These are phyloP conservation scores for Phymatocera aterrima DNA, from an alignment of 2,888 invertebrate genomes.

Conservation along the genomic window DNA sequence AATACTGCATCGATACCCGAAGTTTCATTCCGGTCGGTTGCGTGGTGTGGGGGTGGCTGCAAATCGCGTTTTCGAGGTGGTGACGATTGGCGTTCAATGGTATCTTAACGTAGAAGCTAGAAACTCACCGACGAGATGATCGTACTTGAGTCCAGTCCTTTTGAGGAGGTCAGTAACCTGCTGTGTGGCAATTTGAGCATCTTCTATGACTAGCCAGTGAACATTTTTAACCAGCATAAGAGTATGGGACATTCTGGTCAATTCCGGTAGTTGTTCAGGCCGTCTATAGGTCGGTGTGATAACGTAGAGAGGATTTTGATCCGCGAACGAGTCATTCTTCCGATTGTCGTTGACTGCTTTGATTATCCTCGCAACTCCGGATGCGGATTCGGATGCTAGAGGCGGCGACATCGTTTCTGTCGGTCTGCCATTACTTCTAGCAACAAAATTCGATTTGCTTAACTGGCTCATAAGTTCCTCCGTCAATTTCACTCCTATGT, in stretches of 20 bases:
- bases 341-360: conserved; percentile 35
- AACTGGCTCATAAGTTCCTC: conserved; percentile 63
- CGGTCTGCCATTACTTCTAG: not conserved
- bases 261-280: conserved; percentile 87
- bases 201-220: conserved; percentile 87
- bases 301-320: conserved; percentile 77
- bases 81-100: too few species aligned
- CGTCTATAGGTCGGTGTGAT: conserved; percentile 87
- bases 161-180: conserved; percentile 76
- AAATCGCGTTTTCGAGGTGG: too few species aligned
- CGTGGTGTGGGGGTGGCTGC: too few species aligned
- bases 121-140: conserved; percentile 78
- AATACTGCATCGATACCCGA: too few species aligned
- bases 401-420: not conserved
- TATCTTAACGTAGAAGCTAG: too few species aligned
- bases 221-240: conserved; percentile 82
- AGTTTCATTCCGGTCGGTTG: too few species aligned
- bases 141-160: conserved; percentile 77
- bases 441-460: conserved; percentile 49
- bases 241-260: conserved; percentile 85
- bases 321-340: conserved; percentile 19
- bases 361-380: conserved; percentile 35
- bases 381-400: conserved; percentile 36
- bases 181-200: conserved; percentile 77
- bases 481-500: conserved; percentile 60